Evolutionary conservation across 1,140 invertebrate genomes (phyloP).

Genomic region (Bombyx mandarina): DNA sequence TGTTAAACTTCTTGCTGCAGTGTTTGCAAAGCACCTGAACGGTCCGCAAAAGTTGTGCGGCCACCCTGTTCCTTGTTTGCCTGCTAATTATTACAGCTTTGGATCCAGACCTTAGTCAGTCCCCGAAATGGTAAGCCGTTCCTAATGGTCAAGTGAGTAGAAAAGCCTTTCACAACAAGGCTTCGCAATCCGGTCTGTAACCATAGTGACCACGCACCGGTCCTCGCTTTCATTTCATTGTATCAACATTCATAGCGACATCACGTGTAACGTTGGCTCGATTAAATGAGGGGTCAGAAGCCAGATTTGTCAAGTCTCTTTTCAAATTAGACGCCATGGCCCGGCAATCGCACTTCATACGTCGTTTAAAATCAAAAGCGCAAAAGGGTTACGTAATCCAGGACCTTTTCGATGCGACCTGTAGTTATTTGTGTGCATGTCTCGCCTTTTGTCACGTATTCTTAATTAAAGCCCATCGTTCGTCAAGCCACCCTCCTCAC

Average conservation of each 20-base stretch:
- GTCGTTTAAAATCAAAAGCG: constrained; percentile 69
- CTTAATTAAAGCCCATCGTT: constrained; percentile 68
- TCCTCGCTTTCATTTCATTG: constrained; percentile 57
- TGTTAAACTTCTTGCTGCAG: constrained; percentile 66
- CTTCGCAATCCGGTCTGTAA: constrained; percentile 42
- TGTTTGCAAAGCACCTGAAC: constrained; percentile 66
- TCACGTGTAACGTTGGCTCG: constrained; percentile 51
- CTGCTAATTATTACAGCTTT: constrained; percentile 66
- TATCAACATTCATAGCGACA: constrained; percentile 65
- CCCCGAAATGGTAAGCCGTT: constrained; percentile 56
- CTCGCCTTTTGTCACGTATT: constrained; percentile 73
- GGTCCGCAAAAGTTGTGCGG: constrained; percentile 53
- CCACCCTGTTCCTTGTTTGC: constrained; percentile 60
- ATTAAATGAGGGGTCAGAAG: constrained; percentile 63
- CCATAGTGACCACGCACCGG: constrained; percentile 58
- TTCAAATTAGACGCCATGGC: constrained; percentile 63
- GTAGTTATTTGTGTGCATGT: constrained; percentile 57
- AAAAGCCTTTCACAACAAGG: constrained; percentile 49
- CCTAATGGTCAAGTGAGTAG: constrained; percentile 56
- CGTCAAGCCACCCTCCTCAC: constrained; percentile 56
- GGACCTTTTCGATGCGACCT: constrained; percentile 62
- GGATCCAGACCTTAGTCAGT: constrained; percentile 34
- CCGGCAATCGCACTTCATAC: constrained; percentile 59
- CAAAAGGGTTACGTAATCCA: constrained; percentile 67
- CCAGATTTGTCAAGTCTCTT: constrained; percentile 65